Evolutionary conservation across 2,113 vertebrate genomes (phyloP).

Genomic region (Gobius niger): DNA sequence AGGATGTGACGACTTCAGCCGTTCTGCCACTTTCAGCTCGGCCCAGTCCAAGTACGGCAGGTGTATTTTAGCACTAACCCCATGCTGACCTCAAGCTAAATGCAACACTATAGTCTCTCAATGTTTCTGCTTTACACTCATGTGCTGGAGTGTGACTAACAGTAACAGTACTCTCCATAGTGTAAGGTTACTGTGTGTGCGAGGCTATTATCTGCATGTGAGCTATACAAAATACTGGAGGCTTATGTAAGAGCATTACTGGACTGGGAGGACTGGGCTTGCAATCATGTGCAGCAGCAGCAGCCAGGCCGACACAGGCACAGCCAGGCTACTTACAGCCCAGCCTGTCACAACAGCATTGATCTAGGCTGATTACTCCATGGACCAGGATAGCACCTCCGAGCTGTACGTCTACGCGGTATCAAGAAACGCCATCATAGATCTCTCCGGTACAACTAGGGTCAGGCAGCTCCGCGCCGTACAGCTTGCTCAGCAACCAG

Average conservation of each 20-base stretch:
- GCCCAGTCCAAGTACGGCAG: slow-evolving; percentile 26
- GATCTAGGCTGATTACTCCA: slow-evolving; percentile 54
- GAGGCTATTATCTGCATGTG: background rate
- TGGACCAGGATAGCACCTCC: slow-evolving; percentile 37
- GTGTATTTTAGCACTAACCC: slow-evolving; percentile 4
- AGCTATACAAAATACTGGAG: slow-evolving; percentile 35
- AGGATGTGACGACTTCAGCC: slow-evolving; percentile 54
- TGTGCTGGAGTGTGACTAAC: background rate
- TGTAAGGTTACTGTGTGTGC: background rate
- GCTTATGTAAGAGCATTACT: slow-evolving; percentile 50
- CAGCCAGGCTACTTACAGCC: slow-evolving; percentile 53
- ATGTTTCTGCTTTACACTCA: slow-evolving; percentile 14
- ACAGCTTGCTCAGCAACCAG: slow-evolving; percentile 45
- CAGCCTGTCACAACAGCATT: slow-evolving; percentile 57
- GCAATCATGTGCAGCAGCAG: slow-evolving; percentile 18
- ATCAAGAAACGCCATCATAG: slow-evolving; percentile 39
- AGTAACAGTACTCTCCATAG: background rate
- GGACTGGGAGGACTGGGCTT: slow-evolving; percentile 48
- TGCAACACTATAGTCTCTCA: background rate
- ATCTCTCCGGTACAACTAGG: slow-evolving; percentile 34
- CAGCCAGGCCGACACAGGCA: background rate
- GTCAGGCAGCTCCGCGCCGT: slow-evolving; percentile 35
- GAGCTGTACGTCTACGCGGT: slow-evolving; percentile 33
- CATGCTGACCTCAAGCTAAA: slow-evolving; percentile 16
- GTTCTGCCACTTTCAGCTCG: slow-evolving; percentile 38